Evolutionary conservation across 2,797 vertebrate species (phyloP).

Genomic region (Emys orbicularis): DNA sequence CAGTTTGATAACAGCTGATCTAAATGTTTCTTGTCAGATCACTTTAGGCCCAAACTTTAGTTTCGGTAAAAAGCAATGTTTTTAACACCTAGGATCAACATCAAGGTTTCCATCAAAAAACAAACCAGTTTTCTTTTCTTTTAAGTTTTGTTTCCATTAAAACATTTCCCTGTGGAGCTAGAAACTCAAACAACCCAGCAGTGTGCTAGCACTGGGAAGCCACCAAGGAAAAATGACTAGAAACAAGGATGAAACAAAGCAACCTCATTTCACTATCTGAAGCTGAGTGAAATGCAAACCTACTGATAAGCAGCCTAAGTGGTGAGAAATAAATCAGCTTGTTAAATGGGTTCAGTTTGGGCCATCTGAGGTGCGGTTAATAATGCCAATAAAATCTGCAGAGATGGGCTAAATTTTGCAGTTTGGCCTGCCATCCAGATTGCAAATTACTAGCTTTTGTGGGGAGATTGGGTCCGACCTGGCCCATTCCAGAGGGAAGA

Average conservation of each 20-base stretch:
- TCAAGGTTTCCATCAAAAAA: background rate
- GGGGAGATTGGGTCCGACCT: background rate
- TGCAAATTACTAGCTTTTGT: too few species aligned
- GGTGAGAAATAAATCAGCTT: too few species aligned
- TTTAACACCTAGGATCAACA: background rate
- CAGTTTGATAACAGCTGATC: too few species aligned
- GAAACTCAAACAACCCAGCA: background rate
- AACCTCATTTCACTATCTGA: too few species aligned
- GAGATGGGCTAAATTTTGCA: too few species aligned
- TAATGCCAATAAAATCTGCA: too few species aligned
- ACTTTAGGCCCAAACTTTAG: background rate
- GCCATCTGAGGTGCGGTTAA: too few species aligned
- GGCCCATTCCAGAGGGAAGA: background rate
- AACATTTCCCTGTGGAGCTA: background rate
- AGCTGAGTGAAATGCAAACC: too few species aligned
- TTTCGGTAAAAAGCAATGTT: background rate
- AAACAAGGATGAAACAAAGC: background rate
- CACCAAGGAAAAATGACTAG: background rate
- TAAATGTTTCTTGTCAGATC: background rate
- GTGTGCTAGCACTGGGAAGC: background rate
- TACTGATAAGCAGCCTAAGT: too few species aligned
- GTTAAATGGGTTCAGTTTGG: too few species aligned
- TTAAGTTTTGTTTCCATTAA: background rate
- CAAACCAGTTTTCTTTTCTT: too few species aligned
- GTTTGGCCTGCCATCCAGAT: too few species aligned